Conservation (phyloP, 2,888 invertebrate genomes). For the Boloria selene region DNA sequence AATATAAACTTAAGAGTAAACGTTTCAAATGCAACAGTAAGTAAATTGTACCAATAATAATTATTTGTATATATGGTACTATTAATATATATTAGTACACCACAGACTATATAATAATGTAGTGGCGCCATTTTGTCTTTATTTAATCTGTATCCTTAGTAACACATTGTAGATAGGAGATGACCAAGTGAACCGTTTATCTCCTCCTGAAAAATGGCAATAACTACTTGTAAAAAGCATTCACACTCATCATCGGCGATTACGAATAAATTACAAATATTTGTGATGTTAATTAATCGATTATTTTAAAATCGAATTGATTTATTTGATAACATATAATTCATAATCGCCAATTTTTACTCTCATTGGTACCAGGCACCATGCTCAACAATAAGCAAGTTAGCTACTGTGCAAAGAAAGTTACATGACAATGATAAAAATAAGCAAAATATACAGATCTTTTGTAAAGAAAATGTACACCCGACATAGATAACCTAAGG, state of each 20-base stretch:
- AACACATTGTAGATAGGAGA: constrained; percentile 85
- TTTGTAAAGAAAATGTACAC: constrained; percentile 62
- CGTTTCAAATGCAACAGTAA: constrained; percentile 47
- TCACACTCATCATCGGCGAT: constrained; percentile 29
- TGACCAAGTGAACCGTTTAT: constrained; percentile 84
- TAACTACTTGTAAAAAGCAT: constrained; percentile 66
- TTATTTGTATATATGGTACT: constrained; percentile 34
- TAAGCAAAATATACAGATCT: constrained; percentile 81
- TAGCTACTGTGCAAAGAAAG: constrained; percentile 73
- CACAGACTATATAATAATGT: constrained; percentile 52
- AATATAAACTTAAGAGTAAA: constrained; percentile 43
- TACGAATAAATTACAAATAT: constrained; percentile 5
- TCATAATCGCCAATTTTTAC: constrained; percentile 13
- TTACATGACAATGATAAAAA: constrained; percentile 64
- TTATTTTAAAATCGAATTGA: constrained; percentile 11
- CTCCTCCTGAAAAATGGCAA: constrained; percentile 85
- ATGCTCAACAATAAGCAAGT: constrained; percentile 65
- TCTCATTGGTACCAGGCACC: constrained; percentile 51
- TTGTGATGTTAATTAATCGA: constrained; percentile 15
- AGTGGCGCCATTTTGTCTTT: constrained; percentile 51
- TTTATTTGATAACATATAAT: background rate
- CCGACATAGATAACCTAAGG: constrained; percentile 52
- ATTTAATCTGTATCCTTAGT: constrained; percentile 69
- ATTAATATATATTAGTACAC: constrained; percentile 48
- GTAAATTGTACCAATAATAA: constrained; percentile 42